phyloP scores from a whole-genome alignment of 2,113 vertebrate species.

The Actinemys pallida region DNA sequence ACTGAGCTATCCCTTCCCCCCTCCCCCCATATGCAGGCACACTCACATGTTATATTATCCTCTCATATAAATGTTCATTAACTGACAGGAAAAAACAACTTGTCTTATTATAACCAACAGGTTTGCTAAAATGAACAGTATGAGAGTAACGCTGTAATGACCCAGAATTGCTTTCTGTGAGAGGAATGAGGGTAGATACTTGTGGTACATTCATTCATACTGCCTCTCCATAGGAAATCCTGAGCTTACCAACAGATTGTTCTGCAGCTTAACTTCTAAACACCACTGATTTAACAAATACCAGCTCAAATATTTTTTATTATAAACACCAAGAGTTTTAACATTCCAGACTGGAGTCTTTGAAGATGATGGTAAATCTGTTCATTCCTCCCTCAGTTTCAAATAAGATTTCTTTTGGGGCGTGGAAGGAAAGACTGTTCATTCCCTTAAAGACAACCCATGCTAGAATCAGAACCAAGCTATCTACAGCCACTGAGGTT shows the following conservation, averaged over 20 bases:
- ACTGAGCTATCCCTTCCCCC: too few species aligned
- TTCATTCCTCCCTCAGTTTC: neutral
- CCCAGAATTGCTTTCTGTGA: neutral
- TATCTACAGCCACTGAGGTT: neutral
- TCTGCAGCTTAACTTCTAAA: slow-evolving; percentile 12
- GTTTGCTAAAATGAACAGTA: slow-evolving; percentile 46
- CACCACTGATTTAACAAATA: neutral
- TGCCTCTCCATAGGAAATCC: slow-evolving; percentile 7
- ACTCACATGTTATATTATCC: neutral
- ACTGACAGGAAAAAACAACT: slow-evolving; percentile 8
- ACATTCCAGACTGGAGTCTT: too few species aligned
- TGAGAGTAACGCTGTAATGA: neutral
- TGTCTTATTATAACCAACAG: slow-evolving; percentile 24
- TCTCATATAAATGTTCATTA: slow-evolving; percentile 13
- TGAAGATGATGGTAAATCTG: too few species aligned
- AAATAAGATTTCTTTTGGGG: neutral
- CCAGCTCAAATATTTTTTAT: neutral
- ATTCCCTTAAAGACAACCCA: neutral
- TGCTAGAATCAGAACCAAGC: neutral
- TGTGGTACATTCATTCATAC: neutral
- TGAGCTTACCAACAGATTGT: neutral
- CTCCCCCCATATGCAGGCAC: too few species aligned
- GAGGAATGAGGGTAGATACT: neutral
- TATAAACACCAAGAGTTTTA: neutral
- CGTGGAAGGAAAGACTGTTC: neutral